These are phyloP conservation scores for Myopa tessellatipennis DNA, from an alignment of 2,888 invertebrate species.

Conservation along the genomic window DNA sequence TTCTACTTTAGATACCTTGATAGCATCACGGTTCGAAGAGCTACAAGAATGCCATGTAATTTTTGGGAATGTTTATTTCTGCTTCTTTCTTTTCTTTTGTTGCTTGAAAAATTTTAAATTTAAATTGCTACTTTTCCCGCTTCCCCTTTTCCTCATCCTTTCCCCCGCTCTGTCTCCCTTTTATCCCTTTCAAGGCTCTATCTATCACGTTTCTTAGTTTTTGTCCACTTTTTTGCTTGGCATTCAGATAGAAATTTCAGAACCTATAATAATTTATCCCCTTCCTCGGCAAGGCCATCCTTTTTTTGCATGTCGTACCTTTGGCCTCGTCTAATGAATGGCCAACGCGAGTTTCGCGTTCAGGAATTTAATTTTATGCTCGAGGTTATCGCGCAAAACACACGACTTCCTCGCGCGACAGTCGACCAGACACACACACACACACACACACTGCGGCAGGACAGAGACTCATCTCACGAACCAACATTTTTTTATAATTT, in stretches of 20 bases:
- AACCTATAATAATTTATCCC: constrained; percentile 10
- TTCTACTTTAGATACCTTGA: no score
- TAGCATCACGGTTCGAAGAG: no score
- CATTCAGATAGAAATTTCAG: neutral
- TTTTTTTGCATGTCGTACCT: constrained; percentile 16
- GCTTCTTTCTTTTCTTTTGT: neutral
- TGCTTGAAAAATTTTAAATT: neutral
- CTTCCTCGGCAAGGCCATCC: neutral
- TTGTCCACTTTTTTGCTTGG: neutral
- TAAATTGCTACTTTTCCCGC: no score
- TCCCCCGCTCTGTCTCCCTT: neutral
- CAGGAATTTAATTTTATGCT: constrained; percentile 35
- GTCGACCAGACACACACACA: neutral
- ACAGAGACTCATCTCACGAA: neutral
- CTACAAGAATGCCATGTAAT: neutral
- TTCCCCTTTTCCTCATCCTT: neutral
- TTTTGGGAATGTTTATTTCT: neutral
- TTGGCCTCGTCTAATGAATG: constrained; percentile 26
- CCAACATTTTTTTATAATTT: no score
- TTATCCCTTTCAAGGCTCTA: neutral
- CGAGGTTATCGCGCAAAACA: constrained; percentile 36
- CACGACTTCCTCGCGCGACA: constrained; percentile 35
- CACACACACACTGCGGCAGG: neutral
- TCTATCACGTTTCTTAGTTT: neutral
- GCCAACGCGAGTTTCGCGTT: constrained; percentile 27